Evolutionary conservation across 53 echinoderm and acorn worm species (phyloP), one percentile per base, ranked within the genome.

Genomic region (Crossaster papposus): DNA sequence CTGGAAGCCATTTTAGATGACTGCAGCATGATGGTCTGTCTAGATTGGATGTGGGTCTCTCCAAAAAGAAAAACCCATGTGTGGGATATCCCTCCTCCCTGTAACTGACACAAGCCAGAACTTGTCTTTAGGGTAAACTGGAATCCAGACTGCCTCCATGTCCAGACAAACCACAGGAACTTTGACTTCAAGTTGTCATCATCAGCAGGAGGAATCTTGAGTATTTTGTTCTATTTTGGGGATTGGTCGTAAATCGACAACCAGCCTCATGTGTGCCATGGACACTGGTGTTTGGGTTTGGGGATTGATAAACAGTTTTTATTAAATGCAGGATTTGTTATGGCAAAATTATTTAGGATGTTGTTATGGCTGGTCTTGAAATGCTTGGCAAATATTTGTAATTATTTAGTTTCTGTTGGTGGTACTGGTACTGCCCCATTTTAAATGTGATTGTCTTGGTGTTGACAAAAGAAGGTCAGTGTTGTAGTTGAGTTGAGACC

Each of bases 191-290:
- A n/a, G n/a, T n/a, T 37, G 33, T 31, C 31, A 23, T 84, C 72
- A 78, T n/a, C 78, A 78, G 18, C 85, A 20, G 5, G 30, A 51
- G 30, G 85, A 85, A 85, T 85, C 72, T 54, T 15, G 17, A 20
- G 52, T 28, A 32, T 85, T 85, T 85, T 84, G 72, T 84, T 85
- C 23, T 53, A 4, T 73, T 85, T 33, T n/a, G 15, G 28, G 73
- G 85, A 85, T 53, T 24, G 30, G n/a, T 85, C 85, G 23, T 85
- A 85, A 85, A 85, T 85, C 72, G 50, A n/a, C n/a, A n/a, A 17
- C 44, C 78, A 30, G 50, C 22, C n/a, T 68, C 68, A 68, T 68
- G 28, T 28, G 10, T 68, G 68, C 28, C 24, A 11, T 68, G 68
- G 17, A 68, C 28, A 68, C 4, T 68, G 68, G 2, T 68, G 68